A percentile compares a stretch with the other conserved stretches of the same genome.
Conservation (phyloP, 2,113 vertebrate genomes). For the Pardalotus punctatus region DNA sequence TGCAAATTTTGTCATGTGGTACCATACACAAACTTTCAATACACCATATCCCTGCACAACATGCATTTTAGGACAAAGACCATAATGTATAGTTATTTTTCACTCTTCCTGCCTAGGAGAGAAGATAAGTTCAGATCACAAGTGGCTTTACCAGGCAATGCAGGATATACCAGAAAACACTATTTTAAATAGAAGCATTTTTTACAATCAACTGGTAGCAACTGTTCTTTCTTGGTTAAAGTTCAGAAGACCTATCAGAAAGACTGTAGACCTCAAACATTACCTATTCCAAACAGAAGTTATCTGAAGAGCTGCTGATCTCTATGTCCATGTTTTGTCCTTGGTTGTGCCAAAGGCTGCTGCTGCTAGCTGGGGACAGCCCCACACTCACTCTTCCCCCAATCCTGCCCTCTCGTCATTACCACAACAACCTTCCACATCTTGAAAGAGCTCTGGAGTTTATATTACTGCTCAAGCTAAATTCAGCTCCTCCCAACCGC, state of each 20-base stretch:
- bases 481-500: background rate
- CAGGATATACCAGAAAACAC: background rate
- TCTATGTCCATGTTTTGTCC: background rate
- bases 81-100: background rate
- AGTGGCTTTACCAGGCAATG: background rate
- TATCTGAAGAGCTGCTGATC: background rate
- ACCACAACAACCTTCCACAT: background rate
- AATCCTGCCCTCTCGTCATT: background rate
- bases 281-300: background rate
- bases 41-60: background rate
- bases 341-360: background rate
- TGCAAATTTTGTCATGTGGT: background rate
- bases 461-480: background rate
- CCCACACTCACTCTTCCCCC: background rate
- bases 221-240: background rate
- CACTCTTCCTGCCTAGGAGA: background rate
- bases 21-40: background rate
- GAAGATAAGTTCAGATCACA: background rate
- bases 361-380: background rate
- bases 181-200: background rate
- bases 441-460: background rate
- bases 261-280: background rate
- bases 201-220: background rate
- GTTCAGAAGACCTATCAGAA: background rate
- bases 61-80: background rate